A percentile compares a stretch with the other conserved stretches of the same genome.
Conservation (phyloP, 2,888 invertebrate species). For the Pegoplata infirma region DNA sequence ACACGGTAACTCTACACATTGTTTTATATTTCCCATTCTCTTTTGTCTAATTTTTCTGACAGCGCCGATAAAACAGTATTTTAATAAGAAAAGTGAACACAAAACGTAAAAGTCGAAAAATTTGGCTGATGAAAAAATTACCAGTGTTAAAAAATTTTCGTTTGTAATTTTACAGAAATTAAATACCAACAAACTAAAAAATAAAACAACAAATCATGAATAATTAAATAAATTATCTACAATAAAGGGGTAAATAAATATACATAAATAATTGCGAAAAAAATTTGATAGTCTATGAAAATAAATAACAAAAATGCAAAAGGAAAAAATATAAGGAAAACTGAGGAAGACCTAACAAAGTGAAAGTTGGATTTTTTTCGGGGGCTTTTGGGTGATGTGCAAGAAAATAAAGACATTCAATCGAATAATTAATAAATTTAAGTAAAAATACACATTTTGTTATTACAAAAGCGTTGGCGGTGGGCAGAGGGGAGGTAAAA, state of each 20-base stretch:
- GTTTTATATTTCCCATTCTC: not conserved
- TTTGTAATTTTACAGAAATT: constrained; percentile 37
- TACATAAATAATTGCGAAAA: not conserved
- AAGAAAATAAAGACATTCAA: not conserved
- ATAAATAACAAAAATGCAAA: constrained; percentile 50
- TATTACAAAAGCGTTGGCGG: constrained; percentile 12
- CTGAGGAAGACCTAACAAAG: constrained; percentile 46
- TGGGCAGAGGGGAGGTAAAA: too few species aligned
- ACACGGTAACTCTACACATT: not conserved
- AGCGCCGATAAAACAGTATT: constrained; percentile 34
- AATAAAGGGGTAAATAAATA: constrained; percentile 39
- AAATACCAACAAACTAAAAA: constrained; percentile 1
- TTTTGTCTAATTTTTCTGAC: constrained; percentile 9
- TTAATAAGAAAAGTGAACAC: constrained; percentile 44
- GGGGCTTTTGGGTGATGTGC: not conserved
- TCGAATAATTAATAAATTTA: constrained; percentile 26
- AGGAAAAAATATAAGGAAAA: constrained; percentile 35
- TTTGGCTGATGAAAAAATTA: constrained; percentile 46
- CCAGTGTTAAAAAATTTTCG: constrained; percentile 51
- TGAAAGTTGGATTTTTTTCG: constrained; percentile 53
- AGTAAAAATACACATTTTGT: constrained; percentile 34
- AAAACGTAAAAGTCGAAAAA: constrained; percentile 38
- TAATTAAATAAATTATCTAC: constrained; percentile 24
- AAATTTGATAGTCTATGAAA: constrained; percentile 35
- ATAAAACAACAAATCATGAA: constrained; percentile 19